A percentile compares a stretch with the other conserved stretches of the same genome.
Evolutionary conservation across 2,113 vertebrate genomes (phyloP).

Genomic region (Coregonus clupeaformis): DNA sequence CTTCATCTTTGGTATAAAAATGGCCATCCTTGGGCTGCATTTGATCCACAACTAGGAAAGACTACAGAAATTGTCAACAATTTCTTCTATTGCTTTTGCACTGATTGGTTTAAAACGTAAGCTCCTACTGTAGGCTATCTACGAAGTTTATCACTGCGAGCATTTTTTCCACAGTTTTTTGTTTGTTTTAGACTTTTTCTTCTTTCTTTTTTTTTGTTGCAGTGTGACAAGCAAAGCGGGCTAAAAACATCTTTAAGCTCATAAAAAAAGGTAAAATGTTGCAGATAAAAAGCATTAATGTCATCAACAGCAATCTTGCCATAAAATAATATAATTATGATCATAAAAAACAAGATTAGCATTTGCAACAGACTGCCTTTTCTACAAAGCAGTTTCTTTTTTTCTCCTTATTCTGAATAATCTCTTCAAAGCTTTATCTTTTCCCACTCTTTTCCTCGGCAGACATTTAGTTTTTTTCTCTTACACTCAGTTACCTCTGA

Average conservation of each 20-base stretch:
- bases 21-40: constrained; percentile 97
- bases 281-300: constrained; percentile 98
- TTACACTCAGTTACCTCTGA: constrained; percentile 83
- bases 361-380: constrained; percentile 89
- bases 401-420: constrained; percentile 83
- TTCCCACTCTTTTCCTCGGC: constrained; percentile 77
- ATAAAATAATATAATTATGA: constrained; percentile 82
- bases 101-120: constrained; percentile 87
- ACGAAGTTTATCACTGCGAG: constrained; percentile 72
- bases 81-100: constrained; percentile 99
- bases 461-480: constrained; percentile 90
- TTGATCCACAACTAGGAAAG: constrained; percentile 97
- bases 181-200: constrained; percentile 52
- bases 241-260: constrained; percentile 97
- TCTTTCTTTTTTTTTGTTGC: constrained; percentile 76
- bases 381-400: constrained; percentile 83
- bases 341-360: constrained; percentile 80
- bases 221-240: constrained; percentile 97
- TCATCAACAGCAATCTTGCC: constrained; percentile 86
- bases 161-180: constrained; percentile 47
- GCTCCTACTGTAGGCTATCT: constrained; percentile 82
- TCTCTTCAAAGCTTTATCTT: constrained; percentile 81
- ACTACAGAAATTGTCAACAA: constrained; percentile 99
- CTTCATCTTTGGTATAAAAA: constrained; percentile 99
- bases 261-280: constrained; percentile 93